Evolutionary conservation across 2,797 vertebrate species (phyloP).

Genomic region (Esox masquinongy): DNA sequence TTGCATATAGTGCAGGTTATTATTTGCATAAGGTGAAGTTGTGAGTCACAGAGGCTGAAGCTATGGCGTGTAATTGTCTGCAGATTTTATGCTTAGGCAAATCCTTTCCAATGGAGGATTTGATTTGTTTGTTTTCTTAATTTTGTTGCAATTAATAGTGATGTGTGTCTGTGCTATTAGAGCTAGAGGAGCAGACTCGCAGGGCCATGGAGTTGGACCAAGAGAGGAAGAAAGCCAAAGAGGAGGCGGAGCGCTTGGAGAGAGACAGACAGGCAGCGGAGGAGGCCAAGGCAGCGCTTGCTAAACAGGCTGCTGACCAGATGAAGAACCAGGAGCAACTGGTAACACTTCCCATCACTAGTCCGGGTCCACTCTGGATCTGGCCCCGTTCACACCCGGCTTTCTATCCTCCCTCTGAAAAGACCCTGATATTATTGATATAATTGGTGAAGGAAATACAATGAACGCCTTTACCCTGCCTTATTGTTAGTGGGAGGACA

Average conservation of each 20-base stretch:
- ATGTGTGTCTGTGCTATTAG: conserved; percentile 51
- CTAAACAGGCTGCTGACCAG: conserved; percentile 93
- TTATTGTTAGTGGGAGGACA: not conserved
- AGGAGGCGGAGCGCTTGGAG: conserved; percentile 91
- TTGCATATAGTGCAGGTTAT: not conserved
- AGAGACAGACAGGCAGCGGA: conserved; percentile 86
- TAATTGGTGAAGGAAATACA: not conserved
- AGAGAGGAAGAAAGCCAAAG: conserved; percentile 88
- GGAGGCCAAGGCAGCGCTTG: conserved; percentile 88
- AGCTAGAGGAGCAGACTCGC: conserved; percentile 93
- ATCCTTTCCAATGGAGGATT: too few relatives aligned
- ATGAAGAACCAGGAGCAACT: conserved; percentile 98
- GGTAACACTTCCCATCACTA: conserved; percentile 65
- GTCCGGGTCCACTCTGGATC: not conserved
- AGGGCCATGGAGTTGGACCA: conserved; percentile 91
- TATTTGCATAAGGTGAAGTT: not conserved
- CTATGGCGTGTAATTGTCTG: not conserved
- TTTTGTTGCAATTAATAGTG: not conserved
- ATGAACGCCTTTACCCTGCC: not conserved
- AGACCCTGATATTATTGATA: not conserved
- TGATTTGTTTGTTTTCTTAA: not conserved
- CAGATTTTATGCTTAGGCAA: not conserved
- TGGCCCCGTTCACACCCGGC: conserved; percentile 25
- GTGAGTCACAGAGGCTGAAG: not conserved
- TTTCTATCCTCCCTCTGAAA: not conserved